Conservation (phyloP, 2,113 vertebrate genomes). For the Melanerpes aurifrons region DNA sequence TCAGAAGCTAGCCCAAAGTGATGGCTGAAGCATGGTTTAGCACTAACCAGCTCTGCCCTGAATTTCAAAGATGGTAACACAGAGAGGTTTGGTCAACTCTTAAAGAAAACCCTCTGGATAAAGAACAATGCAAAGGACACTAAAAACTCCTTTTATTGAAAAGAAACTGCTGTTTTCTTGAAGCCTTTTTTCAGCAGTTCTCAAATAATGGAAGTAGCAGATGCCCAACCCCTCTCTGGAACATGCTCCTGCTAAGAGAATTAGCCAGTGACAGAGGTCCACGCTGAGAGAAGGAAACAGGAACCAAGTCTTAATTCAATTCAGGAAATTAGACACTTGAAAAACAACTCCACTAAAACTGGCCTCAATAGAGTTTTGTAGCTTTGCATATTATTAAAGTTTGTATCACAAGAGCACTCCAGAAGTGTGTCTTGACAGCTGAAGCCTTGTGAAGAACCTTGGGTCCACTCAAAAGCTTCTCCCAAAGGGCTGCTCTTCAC, state of each 20-base stretch:
- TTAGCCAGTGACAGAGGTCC: constrained; percentile 4
- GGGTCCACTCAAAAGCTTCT: neutral
- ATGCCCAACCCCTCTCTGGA: neutral
- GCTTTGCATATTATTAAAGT: neutral
- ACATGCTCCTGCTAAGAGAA: neutral
- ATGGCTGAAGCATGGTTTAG: neutral
- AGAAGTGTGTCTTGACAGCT: neutral
- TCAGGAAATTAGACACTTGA: constrained; percentile 36
- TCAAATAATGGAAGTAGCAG: neutral
- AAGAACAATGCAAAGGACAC: neutral
- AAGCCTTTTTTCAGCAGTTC: neutral
- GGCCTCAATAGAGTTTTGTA: neutral
- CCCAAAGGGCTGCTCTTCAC: neutral
- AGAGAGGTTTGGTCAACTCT: neutral
- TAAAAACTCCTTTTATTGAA: neutral
- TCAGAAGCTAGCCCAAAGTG: neutral
- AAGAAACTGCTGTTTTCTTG: neutral
- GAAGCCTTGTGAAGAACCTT: neutral
- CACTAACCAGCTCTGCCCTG: neutral
- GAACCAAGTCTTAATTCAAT: neutral
- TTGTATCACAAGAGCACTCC: neutral
- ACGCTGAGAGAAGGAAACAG: constrained; percentile 15
- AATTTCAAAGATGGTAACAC: neutral
- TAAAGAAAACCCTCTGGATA: neutral
- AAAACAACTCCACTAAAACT: neutral